These are phyloP conservation scores for Epistrophella euchroma DNA, from an alignment of 2,888 invertebrate genomes.

Conservation along the genomic window DNA sequence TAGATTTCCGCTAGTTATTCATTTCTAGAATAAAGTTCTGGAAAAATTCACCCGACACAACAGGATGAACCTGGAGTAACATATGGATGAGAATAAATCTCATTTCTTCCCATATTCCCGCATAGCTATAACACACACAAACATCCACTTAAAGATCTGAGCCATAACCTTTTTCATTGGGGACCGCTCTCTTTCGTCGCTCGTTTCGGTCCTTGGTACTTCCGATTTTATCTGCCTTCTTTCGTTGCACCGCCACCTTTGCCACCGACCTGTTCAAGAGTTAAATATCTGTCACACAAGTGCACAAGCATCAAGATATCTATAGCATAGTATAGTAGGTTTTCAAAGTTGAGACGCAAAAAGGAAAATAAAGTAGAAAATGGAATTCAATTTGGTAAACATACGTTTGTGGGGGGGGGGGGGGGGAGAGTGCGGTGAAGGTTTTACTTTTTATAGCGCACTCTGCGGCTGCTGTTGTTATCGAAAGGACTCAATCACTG, in stretches of 20 bases:
- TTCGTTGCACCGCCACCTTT: neutral
- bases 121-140: neutral
- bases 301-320: conserved; percentile 46
- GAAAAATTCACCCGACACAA: conserved; percentile 15
- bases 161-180: conserved; percentile 50
- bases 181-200: conserved; percentile 24
- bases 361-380: conserved; percentile 48
- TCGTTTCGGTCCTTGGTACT: conserved; percentile 27
- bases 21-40: neutral
- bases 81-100: conserved; percentile 56
- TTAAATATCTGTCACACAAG: conserved; percentile 62
- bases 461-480: conserved; percentile 73
- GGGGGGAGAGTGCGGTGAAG: conserved; percentile 56
- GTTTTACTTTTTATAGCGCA: conserved; percentile 68
- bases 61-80: conserved; percentile 7
- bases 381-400: conserved; percentile 75
- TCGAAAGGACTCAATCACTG: conserved; percentile 74
- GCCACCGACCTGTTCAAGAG: conserved; percentile 34
- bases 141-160: conserved; percentile 42
- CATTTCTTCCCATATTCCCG: neutral
- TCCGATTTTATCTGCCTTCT: conserved; percentile 62
- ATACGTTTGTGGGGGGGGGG: too few species aligned
- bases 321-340: neutral
- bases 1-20: too few species aligned
- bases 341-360: conserved; percentile 22